Evolutionary conservation across 2,888 invertebrate genomes (phyloP), one percentile per base, ranked within the genome.

Genomic region (Apamea epomidion): DNA sequence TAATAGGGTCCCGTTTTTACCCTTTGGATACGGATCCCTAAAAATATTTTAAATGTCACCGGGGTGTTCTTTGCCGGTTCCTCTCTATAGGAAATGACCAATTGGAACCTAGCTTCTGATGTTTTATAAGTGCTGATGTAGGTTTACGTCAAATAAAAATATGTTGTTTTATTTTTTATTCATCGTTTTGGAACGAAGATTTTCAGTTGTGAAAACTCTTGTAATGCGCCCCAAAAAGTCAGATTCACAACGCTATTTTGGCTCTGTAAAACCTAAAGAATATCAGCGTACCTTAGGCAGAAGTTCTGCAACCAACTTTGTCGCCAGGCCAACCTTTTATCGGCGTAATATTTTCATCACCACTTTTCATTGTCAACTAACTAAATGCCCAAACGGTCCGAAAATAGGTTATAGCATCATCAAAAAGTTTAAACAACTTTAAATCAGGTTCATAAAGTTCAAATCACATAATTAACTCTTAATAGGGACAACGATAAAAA

Each of bases 361-460:
- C 12, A 37, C 12, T 65, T 32, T 65, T 21, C 37, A 71, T 5
- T 25, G 3, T 16, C 6, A 32, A 37, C 37, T n/a, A 32, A 5
- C 1, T 3, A 60, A 71, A 60, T 18, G 1, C 6, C 18, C 12
- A 60, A 18, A 18, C 21, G 18, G 37, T 37, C n/a, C 37, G 7
- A 7, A 29, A 29, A 29, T 37, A 6, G 18, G 12, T 62, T 37
- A 37, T 37, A 18, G 6, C 37, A 37, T 37, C 18, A 72, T 72
- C 1, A 72, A 72, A 72, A 72, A 72, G 72, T 64, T 72, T n/a
- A 7, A 21, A 65, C 51, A 25, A 71, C 32, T 42, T 72, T 2
- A 72, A 72, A 72, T n/a, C n/a, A n/a, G n/a, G 37, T n/a, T 42
- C 72, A 67, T 37, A 65, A 65, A 72, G n/a, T 65, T 67, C n/a